Evolutionary conservation across 2,797 vertebrate species (phyloP), one percentile per base, ranked within the genome.

Genomic region (Spinus pinus): DNA sequence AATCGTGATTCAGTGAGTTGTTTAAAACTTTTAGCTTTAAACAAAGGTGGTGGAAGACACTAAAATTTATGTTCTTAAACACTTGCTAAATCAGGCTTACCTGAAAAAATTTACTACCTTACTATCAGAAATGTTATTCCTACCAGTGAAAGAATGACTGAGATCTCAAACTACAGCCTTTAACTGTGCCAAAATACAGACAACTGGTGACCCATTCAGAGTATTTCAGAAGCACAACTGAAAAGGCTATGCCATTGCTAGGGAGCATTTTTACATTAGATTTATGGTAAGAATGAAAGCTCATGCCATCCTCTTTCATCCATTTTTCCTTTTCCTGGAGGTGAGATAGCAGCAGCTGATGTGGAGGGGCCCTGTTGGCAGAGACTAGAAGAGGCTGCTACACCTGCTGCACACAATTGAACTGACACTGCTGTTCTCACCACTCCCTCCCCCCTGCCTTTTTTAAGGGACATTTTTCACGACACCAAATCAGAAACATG

Each of bases 371-470:
- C 15, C 27, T 77, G 31, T 15, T 72, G 60, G 66, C 73, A 58
- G 0, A 47, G 53, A 17, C 35, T 18, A n/a, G 37, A 12, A 35
- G 47, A 42, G 27, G 28, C 28, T 81, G 47, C 33, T 70, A 22
- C 7, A 35, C 5, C 5, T 57, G 41, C 69, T 47, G 35, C 42
- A 33, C 30, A 31, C 1, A 0, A 57, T 0, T 42, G 74, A 49
- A 39, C 5, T 1, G 7, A 47, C 4, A 5, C 4, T 31, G n/a
- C 9, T 73, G 12, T 35, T 77, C 25, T 16, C 9, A 9, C 14
- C 6, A 10, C 1, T 2, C 10, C 4, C 5, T n/a, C 8, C 8
- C 20, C 12, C 4, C 2, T 0, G 0, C 1, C 2, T 5, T 53
- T 58, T 67, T 49, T 19, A 73, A 57, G 42, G 24, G 41, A 33